A percentile compares a stretch with the other conserved stretches of the same genome.
Evolutionary conservation across 2,888 invertebrate species (phyloP).

Genomic region (Epinotia brunnichana): DNA sequence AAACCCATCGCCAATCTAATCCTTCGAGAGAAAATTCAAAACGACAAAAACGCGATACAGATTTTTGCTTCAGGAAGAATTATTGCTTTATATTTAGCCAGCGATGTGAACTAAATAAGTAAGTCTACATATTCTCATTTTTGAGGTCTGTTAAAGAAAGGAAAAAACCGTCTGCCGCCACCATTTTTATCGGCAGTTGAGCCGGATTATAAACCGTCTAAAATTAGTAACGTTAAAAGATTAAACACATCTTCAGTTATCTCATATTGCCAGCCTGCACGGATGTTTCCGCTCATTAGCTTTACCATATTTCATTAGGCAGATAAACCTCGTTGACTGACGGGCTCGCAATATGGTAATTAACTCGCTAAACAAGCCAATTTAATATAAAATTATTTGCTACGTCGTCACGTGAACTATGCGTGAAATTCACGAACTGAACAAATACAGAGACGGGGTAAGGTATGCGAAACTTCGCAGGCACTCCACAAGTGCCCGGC

Average conservation of each 20-base stretch:
- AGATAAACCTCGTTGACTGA: slow-evolving; percentile 40
- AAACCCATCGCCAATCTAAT: too few relatives aligned
- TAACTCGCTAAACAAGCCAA: slow-evolving; percentile 57
- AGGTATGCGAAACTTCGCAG: slow-evolving; percentile 58
- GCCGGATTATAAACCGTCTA: not conserved
- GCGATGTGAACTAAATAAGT: too few relatives aligned
- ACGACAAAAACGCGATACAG: too few relatives aligned
- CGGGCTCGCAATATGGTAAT: slow-evolving; percentile 55
- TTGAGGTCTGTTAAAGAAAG: not conserved
- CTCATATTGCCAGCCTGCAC: slow-evolving; percentile 3
- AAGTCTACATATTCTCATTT: not conserved
- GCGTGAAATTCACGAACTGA: slow-evolving; percentile 56
- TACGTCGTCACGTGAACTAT: slow-evolving; percentile 58
- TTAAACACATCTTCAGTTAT: slow-evolving; percentile 17
- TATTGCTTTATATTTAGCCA: too few relatives aligned
- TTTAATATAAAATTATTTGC: slow-evolving; percentile 57
- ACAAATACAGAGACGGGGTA: slow-evolving; percentile 58
- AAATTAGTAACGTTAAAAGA: not conserved
- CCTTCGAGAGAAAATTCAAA: too few relatives aligned
- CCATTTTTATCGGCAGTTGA: not conserved
- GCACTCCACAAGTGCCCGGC: slow-evolving; percentile 52
- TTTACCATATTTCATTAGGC: slow-evolving; percentile 31
- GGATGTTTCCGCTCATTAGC: slow-evolving; percentile 33
- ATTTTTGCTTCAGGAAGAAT: too few relatives aligned
- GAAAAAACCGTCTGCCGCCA: not conserved